Evolutionary conservation across 2,797 vertebrate species (phyloP), one percentile per base, ranked within the genome.

Genomic region (Ctenosaura bakeri): DNA sequence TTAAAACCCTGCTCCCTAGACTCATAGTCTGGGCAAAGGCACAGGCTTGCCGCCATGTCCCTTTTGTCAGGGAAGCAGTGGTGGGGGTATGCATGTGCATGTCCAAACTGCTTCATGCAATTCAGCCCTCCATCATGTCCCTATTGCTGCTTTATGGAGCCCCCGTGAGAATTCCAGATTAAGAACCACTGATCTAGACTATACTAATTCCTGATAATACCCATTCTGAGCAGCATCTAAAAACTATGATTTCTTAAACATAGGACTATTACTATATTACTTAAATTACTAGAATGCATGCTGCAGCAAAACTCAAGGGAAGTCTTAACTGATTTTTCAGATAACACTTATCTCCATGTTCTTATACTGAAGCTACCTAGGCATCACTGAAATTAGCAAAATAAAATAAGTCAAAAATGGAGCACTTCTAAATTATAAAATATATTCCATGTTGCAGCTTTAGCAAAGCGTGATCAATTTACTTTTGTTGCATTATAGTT

Each of bases 381-480:
- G 29, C 73, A 26, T 59, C 69, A 46, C 13, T 78, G 62, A 89
- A 26, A 16, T 29, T 88, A 87, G 46, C 71, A 89, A 83, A 90
- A 86, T 32, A n/a, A 32, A 66, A 26, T 12, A 83, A 35, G 16
- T 50, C 42, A 22, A 82, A 81, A 82, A 82, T 7, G 9, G 14
- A 89, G 38, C 22, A 50, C 22, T 18, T 2, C 16, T 38, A 83
- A 32, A 42, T 54, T 69, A 14, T 35, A 1, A 79, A 22, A 89
- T 22, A 42, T 62, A 9, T 52, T 59, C 35, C 71, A 24, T 56
- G 29, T 7, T 46, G 66, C 26, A 32, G 6, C 16, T 24, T 78
- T 16, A 56, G 6, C 66, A 69, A 69, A 4, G 66, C 29, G 4
- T 69, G 26, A 13, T 29, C 32, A 32, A 32, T 9, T 32, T 32